Conservation (phyloP, 2,888 invertebrate genomes). For the Spatulosminthurus flaviceps region DNA sequence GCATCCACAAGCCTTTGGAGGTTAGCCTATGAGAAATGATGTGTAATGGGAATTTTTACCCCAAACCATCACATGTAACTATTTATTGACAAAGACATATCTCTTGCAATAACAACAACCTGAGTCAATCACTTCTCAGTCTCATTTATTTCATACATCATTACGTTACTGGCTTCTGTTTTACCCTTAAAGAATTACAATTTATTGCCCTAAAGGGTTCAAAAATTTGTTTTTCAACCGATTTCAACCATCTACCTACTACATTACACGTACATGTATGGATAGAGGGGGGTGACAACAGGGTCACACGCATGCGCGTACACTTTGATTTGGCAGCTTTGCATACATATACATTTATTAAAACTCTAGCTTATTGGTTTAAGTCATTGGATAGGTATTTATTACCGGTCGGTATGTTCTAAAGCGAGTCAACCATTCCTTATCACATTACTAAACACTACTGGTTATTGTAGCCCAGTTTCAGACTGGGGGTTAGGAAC, state of each 20-base stretch:
- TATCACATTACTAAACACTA: no score
- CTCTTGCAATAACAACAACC: neutral
- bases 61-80: slow-evolving; percentile 1
- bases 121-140: slow-evolving; percentile 18
- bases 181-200: neutral
- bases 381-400: no score
- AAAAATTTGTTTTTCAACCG: neutral
- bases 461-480: no score
- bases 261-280: no score
- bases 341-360: no score
- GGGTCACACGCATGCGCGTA: no score
- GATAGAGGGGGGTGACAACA: no score
- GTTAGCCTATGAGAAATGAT: slow-evolving; percentile 29
- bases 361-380: no score
- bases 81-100: slow-evolving; percentile 25
- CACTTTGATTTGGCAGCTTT: no score
- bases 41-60: slow-evolving; percentile 47
- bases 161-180: slow-evolving; percentile 18
- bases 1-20: slow-evolving; percentile 32
- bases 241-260: neutral
- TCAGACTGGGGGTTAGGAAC: no score
- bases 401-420: no score
- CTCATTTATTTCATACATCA: slow-evolving; percentile 14
- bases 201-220: neutral
- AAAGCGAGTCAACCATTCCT: no score